Evolutionary conservation across 2,888 invertebrate species (phyloP).

Genomic region (Lucinisca nassula): DNA sequence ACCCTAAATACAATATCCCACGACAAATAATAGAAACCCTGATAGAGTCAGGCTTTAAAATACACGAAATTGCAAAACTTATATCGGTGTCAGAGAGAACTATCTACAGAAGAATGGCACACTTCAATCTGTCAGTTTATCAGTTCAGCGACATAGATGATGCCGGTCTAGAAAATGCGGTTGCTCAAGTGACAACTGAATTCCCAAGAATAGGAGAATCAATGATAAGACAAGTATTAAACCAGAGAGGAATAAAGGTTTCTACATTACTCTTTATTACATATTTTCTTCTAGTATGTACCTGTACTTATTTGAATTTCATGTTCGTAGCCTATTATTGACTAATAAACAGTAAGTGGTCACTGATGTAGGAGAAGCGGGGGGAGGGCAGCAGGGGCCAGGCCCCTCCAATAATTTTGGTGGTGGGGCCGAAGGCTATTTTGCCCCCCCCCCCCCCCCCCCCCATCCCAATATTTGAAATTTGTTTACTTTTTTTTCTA

Average conservation of each 20-base stretch:
- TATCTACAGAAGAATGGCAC: conserved; percentile 33
- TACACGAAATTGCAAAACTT: conserved; percentile 38
- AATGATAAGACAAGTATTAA: conserved; percentile 19
- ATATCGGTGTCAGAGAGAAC: conserved; percentile 41
- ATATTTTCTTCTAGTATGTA: too few relatives aligned
- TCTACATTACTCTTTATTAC: too few relatives aligned
- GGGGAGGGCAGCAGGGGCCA: too few relatives aligned
- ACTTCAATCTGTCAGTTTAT: conserved; percentile 12
- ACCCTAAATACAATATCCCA: conserved; percentile 30
- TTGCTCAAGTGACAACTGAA: conserved; percentile 21
- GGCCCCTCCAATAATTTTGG: too few relatives aligned
- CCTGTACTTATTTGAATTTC: too few relatives aligned
- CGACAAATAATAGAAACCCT: conserved; percentile 24
- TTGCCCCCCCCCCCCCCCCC: too few relatives aligned
- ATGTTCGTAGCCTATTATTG: too few relatives aligned
- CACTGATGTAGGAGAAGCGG: too few relatives aligned
- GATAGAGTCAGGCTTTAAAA: conserved; percentile 38
- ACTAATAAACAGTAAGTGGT: too few relatives aligned
- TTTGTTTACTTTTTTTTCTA: too few relatives aligned
- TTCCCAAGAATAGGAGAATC: conserved; percentile 35
- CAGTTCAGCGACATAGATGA: conserved; percentile 42
- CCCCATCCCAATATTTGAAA: too few relatives aligned
- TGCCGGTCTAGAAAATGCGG: background rate
- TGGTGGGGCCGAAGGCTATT: too few relatives aligned
- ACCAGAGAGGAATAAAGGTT: conserved; percentile 20